Percentiles rank a stretch among this genome's conserved stretches.
These are phyloP conservation scores for Lophura nycthemera DNA, from an alignment of 2,113 vertebrate genomes.

Conservation along the genomic window DNA sequence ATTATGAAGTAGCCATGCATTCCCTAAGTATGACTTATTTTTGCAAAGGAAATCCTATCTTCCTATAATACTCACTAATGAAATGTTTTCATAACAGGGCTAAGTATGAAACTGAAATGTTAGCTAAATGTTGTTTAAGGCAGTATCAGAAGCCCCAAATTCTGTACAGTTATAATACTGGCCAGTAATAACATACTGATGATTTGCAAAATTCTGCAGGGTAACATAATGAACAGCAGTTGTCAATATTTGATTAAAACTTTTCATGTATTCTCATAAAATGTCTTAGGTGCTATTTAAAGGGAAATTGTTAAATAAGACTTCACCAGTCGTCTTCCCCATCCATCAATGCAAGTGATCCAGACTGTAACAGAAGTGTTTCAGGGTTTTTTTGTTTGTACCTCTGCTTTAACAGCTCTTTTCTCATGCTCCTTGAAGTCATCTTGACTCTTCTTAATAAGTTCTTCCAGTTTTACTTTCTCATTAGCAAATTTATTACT, in stretches of 20 bases:
- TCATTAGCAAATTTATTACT: constrained; percentile 84
- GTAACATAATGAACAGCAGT: neutral
- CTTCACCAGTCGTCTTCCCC: neutral
- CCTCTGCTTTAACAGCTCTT: constrained; percentile 86
- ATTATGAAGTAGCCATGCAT: neutral
- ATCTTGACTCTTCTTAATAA: constrained; percentile 75
- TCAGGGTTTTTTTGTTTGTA: constrained; percentile 13
- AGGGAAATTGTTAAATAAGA: neutral
- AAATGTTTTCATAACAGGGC: neutral
- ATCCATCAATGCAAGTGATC: neutral
- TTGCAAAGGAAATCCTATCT: neutral
- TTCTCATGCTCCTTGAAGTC: constrained; percentile 58
- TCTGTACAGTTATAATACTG: neutral
- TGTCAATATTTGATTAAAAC: neutral
- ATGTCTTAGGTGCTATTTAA: neutral
- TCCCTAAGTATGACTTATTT: neutral
- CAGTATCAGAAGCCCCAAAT: neutral
- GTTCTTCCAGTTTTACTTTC: constrained; percentile 85
- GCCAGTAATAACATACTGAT: neutral
- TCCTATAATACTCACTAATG: neutral
- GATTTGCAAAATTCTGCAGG: neutral
- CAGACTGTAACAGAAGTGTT: neutral
- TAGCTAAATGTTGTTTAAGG: neutral
- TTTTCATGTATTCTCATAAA: neutral
- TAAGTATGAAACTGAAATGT: neutral